Evolutionary conservation across 1,140 invertebrate genomes (phyloP).

Genomic region (Hestina assimilis): DNA sequence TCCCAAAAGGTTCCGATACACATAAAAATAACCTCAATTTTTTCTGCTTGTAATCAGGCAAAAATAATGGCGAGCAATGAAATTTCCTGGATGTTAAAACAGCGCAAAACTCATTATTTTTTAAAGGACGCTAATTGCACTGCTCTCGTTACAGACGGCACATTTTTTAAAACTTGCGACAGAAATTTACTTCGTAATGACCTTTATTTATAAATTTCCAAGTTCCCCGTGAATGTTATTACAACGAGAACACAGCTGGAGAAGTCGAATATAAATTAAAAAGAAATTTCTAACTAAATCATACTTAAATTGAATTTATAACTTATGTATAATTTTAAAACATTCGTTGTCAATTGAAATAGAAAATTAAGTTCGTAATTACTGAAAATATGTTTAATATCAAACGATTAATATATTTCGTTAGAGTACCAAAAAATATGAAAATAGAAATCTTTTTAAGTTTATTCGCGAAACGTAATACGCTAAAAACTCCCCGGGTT

Average conservation of each 20-base stretch:
- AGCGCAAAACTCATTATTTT: conserved; percentile 31
- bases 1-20: neutral
- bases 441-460: conserved; percentile 34
- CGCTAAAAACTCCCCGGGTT: conserved; percentile 31
- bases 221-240: conserved; percentile 3
- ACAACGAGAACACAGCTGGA: neutral
- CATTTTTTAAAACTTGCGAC: conserved; percentile 29
- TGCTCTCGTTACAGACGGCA: conserved; percentile 31
- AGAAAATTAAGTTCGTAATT: too few relatives aligned
- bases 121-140: conserved; percentile 33
- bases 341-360: too few relatives aligned
- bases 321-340: too few relatives aligned
- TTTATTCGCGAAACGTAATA: conserved; percentile 32
- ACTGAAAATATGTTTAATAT: too few relatives aligned
- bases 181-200: conserved; percentile 28
- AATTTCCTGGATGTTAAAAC: conserved; percentile 27
- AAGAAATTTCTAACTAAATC: neutral
- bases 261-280: neutral
- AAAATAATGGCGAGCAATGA: conserved; percentile 25
- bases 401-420: too few relatives aligned
- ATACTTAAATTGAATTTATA: neutral
- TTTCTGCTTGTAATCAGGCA: neutral
- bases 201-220: conserved; percentile 26
- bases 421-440: conserved; percentile 17
- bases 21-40: neutral